Percentiles rank a stretch among this genome's conserved stretches.
Conservation (phyloP, 2,113 vertebrate species). For the Myiopsitta monachus region DNA sequence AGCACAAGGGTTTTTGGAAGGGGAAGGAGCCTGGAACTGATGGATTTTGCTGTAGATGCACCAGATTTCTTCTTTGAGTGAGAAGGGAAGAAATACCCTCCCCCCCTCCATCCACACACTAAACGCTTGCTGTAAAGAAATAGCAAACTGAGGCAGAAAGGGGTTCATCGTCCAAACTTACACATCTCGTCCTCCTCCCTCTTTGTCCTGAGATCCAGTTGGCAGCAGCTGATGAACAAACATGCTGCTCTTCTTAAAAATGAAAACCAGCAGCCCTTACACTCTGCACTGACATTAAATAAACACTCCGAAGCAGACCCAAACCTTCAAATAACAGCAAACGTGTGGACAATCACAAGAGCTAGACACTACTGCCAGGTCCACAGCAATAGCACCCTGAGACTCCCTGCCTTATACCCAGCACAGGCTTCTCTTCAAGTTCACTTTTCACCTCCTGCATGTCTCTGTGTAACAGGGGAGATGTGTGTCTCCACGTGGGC, state of each 20-base stretch:
- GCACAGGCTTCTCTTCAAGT: neutral
- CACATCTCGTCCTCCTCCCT: neutral
- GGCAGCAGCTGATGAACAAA: neutral
- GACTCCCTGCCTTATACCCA: neutral
- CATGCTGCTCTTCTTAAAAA: accelerated
- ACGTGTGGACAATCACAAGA: accelerated
- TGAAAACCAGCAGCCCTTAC: neutral
- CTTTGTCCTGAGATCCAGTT: neutral
- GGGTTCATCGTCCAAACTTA: neutral
- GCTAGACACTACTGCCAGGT: accelerated
- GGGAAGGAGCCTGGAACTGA: neutral
- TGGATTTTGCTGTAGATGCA: neutral
- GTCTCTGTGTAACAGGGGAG: accelerated
- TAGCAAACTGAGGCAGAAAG: neutral
- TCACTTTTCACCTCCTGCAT: neutral
- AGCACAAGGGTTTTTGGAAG: neutral
- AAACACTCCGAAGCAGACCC: neutral
- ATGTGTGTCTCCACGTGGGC: accelerated
- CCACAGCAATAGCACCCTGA: accelerated
- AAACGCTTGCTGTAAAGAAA: neutral
- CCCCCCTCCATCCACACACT: neutral
- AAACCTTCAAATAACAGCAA: neutral
- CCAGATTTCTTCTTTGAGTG: neutral
- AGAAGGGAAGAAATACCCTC: neutral
- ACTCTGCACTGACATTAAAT: neutral